phyloP scores from a whole-genome alignment of 2,888 invertebrate genomes.

The Xiphydria camelus region DNA sequence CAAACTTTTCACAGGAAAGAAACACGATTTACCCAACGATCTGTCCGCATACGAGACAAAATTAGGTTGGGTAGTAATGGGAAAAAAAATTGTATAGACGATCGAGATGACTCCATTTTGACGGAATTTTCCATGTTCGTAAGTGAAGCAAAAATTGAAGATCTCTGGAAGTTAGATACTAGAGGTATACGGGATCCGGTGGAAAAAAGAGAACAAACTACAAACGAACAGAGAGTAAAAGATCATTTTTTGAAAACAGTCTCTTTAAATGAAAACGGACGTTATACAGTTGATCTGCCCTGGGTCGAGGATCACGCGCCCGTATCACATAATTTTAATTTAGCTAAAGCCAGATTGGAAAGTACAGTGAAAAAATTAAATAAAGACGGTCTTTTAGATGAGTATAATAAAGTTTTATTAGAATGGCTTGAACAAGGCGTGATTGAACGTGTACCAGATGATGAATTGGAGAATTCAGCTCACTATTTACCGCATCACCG shows the following conservation, averaged over 20 bases:
- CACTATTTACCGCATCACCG: slow-evolving; percentile 28
- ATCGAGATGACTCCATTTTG: slow-evolving; percentile 15
- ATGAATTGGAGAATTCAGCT: slow-evolving; percentile 14
- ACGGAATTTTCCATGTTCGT: slow-evolving; percentile 20
- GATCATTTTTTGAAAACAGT: slow-evolving; percentile 38
- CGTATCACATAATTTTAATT: slow-evolving; percentile 29
- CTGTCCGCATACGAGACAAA: slow-evolving; percentile 32
- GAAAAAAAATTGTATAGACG: slow-evolving; percentile 20
- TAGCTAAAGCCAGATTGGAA: slow-evolving; percentile 34
- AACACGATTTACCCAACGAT: slow-evolving; percentile 26
- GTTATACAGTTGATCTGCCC: slow-evolving; percentile 43
- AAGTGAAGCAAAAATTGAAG: slow-evolving; percentile 25
- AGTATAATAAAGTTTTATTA: slow-evolving; percentile 33
- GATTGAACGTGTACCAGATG: slow-evolving; percentile 29
- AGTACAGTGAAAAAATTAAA: slow-evolving; percentile 27
- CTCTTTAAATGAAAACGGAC: slow-evolving; percentile 26
- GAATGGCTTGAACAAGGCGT: slow-evolving; percentile 36
- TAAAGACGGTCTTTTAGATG: slow-evolving; percentile 21
- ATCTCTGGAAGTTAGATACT: slow-evolving; percentile 42
- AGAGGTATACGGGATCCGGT: slow-evolving; percentile 40
- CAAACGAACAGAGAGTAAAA: slow-evolving; percentile 25
- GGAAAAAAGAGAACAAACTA: slow-evolving; percentile 25
- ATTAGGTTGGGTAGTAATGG: slow-evolving; percentile 38
- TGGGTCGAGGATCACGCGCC: slow-evolving; percentile 42
- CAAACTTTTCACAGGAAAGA: slow-evolving; percentile 29